These are phyloP conservation scores for Alexandromys oeconomus DNA, from an alignment of 2,797 vertebrate species.

Conservation along the genomic window DNA sequence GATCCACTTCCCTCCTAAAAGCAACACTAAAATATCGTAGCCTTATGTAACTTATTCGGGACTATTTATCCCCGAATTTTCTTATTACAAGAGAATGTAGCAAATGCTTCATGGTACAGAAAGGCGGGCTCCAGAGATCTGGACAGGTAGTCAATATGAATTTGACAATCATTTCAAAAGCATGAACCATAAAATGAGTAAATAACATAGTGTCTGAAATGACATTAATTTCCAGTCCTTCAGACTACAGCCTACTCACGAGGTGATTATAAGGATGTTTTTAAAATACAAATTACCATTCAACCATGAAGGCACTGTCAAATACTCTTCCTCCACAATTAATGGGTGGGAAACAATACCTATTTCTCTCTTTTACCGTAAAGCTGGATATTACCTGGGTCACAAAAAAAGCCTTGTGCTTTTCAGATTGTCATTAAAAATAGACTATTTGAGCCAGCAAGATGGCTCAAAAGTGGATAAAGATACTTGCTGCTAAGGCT, in stretches of 20 bases:
- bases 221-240: background rate
- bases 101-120: conserved; percentile 1
- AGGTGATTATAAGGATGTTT: background rate
- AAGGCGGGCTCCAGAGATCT: conserved; percentile 15
- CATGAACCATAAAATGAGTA: background rate
- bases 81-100: conserved; percentile 47
- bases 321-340: background rate
- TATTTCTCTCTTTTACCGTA: conserved; percentile 30
- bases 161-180: conserved; percentile 52
- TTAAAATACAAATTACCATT: conserved; percentile 26
- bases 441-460: background rate
- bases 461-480: background rate
- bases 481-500: background rate
- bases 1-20: conserved; percentile 28
- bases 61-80: conserved; percentile 60
- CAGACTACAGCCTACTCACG: background rate
- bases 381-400: conserved; percentile 4
- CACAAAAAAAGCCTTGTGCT: background rate
- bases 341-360: background rate
- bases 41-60: conserved; percentile 16
- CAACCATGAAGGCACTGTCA: background rate
- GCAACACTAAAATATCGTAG: conserved; percentile 15
- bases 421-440: conserved; percentile 12
- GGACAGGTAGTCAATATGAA: conserved; percentile 23
- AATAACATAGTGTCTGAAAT: conserved; percentile 26